Percentiles rank a stretch among this genome's conserved stretches.
Evolutionary conservation across 2,888 invertebrate species (phyloP).

Genomic region (Zaprionus obscuricornis): DNA sequence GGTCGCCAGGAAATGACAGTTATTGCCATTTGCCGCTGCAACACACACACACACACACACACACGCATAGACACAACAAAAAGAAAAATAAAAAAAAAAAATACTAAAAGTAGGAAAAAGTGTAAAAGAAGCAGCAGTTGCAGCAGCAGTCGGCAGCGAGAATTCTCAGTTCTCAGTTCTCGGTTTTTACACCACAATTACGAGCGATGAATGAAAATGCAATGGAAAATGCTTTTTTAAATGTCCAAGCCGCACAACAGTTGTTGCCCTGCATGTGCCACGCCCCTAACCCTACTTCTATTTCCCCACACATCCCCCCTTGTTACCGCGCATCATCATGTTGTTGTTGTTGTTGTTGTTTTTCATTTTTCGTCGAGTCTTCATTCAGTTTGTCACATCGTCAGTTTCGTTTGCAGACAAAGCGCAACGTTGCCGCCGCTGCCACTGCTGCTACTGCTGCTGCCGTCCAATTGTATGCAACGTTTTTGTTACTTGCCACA

Average conservation of each 20-base stretch:
- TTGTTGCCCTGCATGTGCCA: background rate
- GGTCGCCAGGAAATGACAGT: slow-evolving; percentile 72
- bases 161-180: no score
- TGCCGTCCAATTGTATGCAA: slow-evolving; percentile 56
- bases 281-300: background rate
- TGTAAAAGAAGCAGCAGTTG: no score
- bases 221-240: slow-evolving; percentile 65
- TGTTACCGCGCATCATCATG: no score
- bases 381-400: slow-evolving; percentile 45
- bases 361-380: no score
- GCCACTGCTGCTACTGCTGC: no score
- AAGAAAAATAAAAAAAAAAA: background rate
- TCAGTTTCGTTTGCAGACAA: slow-evolving; percentile 25
- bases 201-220: slow-evolving; percentile 73
- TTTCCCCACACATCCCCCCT: no score
- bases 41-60: no score
- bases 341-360: no score
- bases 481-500: slow-evolving; percentile 41
- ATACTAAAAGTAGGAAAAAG: no score
- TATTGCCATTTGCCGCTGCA: slow-evolving; percentile 61
- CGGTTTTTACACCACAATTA: slow-evolving; percentile 73
- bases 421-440: no score
- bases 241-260: slow-evolving; percentile 32
- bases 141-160: no score
- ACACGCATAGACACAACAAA: background rate